A percentile compares a stretch with the other conserved stretches of the same genome.
phyloP scores from a whole-genome alignment of 2,797 vertebrate genomes.

The Bradypus variegatus region DNA sequence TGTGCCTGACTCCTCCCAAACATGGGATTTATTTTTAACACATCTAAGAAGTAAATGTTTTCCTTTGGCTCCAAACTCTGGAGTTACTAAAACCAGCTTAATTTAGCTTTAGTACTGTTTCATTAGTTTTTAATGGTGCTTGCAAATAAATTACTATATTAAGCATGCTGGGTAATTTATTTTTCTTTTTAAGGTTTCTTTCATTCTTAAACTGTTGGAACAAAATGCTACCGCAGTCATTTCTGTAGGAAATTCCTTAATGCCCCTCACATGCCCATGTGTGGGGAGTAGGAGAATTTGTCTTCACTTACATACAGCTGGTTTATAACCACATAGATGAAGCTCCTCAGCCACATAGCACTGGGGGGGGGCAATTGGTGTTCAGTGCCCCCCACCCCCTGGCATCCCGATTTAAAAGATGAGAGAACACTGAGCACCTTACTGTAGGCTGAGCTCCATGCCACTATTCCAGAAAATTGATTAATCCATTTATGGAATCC shows the following conservation, averaged over 20 bases:
- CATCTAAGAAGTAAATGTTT: constrained; percentile 46
- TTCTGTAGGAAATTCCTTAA: constrained; percentile 25
- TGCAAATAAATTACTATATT: constrained; percentile 57
- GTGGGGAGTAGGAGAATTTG: neutral
- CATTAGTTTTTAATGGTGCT: constrained; percentile 44
- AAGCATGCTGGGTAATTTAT: constrained; percentile 39
- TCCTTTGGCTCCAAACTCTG: constrained; percentile 46
- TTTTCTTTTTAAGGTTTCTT: constrained; percentile 48
- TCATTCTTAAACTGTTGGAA: neutral
- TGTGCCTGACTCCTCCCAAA: neutral
- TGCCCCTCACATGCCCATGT: neutral
- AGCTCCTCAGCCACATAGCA: neutral
- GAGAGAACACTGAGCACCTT: neutral
- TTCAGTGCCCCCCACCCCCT: neutral
- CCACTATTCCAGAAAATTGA: neutral
- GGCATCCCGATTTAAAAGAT: neutral
- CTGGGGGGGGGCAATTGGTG: neutral
- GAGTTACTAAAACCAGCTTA: constrained; percentile 46
- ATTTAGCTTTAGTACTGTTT: constrained; percentile 53
- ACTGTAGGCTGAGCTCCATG: neutral
- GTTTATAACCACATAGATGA: neutral
- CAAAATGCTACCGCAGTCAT: constrained; percentile 21
- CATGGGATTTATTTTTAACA: constrained; percentile 34
- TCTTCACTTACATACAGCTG: constrained; percentile 22
- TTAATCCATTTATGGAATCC: neutral